Evolutionary conservation across 2,888 invertebrate genomes (phyloP).

Genomic region (Agonum fuliginosum): DNA sequence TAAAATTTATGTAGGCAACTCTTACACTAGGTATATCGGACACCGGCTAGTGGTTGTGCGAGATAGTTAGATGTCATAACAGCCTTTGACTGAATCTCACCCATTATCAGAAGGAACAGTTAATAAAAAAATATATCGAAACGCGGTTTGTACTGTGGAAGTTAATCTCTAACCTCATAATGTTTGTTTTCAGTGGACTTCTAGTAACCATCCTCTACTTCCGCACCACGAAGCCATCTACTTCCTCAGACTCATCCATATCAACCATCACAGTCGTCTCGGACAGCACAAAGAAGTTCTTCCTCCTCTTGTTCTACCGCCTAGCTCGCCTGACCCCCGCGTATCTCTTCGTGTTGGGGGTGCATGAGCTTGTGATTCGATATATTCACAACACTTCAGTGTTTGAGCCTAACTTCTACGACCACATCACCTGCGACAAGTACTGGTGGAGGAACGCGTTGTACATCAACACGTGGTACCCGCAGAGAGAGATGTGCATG

Average conservation of each 20-base stretch:
- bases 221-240: constrained; percentile 75
- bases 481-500: constrained; percentile 86
- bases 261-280: constrained; percentile 67
- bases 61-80: too few species aligned
- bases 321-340: constrained; percentile 86
- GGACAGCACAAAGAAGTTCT: constrained; percentile 72
- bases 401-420: constrained; percentile 82
- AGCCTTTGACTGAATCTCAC: too few species aligned
- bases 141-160: too few species aligned
- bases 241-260: constrained; percentile 54
- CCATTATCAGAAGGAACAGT: too few species aligned
- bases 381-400: constrained; percentile 84
- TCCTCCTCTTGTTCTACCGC: constrained; percentile 78
- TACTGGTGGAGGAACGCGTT: constrained; percentile 92
- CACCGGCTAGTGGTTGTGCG: too few species aligned
- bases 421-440: constrained; percentile 83
- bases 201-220: constrained; percentile 84
- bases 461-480: constrained; percentile 87
- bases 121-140: too few species aligned
- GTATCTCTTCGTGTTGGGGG: constrained; percentile 85
- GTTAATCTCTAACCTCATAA: too few species aligned
- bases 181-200: constrained; percentile 78
- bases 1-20: too few species aligned
- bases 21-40: too few species aligned
- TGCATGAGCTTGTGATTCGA: constrained; percentile 82